Evolutionary conservation across 2,113 vertebrate species (phyloP), one percentile per base, ranked within the genome.

Genomic region (Oriolus oriolus): DNA sequence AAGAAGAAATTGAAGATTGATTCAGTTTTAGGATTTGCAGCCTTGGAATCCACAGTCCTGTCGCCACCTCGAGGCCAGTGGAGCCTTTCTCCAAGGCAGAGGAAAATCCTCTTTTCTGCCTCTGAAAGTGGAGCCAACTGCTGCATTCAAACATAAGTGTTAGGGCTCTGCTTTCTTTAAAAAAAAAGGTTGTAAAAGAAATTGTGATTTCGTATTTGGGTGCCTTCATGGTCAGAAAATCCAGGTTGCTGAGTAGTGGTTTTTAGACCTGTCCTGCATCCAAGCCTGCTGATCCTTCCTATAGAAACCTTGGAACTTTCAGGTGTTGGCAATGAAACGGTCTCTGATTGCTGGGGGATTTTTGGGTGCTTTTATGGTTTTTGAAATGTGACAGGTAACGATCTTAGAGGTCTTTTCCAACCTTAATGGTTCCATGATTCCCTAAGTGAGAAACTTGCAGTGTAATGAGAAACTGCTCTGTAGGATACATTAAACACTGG

Each of bases 21-120:
- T 35, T 81, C 33, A 6, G 1, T 26, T n/a, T 41, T 6, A 44
- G 45, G 31, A 4, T 33, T 7, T 16, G 23, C 63, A 84, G 56
- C 50, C 41, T 10, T 28, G 75, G 45, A 69, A 85, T 59, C 3
- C 66, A 74, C 71, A 80, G 19, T 84, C 54, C 17, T 71, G 6
- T 88, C 44, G 95, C 96, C 96, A 93, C 84, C 93, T 78, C 56
- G 88, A 97, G 96, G 96, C 90, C 7, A 66, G 15, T 2, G 61
- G 16, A 57, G 27, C 20, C 4, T 24, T 22, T 23, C 42, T 23
- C 30, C 70, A 53, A 75, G 37, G 49, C n/a, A 41, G 49, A 47
- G 64, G 45, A 37, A 88, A 63, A 49, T 60, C 39, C 17, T 61
- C 85, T 65, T 16, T 41, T 37, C 30, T 41, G 9, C 49, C 53